Evolutionary conservation across 2,113 vertebrate genomes (phyloP).

Genomic region (Cranoglanis bouderius): DNA sequence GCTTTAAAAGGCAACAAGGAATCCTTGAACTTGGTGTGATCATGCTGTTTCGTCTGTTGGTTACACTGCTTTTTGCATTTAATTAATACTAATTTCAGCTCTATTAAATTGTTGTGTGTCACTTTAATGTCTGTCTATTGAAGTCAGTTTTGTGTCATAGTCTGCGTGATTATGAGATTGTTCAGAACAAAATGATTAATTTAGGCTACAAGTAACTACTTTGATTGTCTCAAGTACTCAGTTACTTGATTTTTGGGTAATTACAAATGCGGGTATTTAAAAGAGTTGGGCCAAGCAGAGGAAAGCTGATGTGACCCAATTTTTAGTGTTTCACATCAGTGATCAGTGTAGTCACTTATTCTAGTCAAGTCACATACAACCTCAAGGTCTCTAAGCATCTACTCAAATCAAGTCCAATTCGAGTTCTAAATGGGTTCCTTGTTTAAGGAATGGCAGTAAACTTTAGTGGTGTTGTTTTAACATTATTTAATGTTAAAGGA

Average conservation of each 20-base stretch:
- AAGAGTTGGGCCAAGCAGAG: not conserved
- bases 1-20: not conserved
- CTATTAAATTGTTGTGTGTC: not conserved
- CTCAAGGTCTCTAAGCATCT: not conserved
- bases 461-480: not conserved
- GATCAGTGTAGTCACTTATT: not conserved
- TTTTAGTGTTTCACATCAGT: not conserved
- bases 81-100: not conserved
- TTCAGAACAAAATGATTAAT: slow-evolving; percentile 7
- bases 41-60: not conserved
- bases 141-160: not conserved
- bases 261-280: not conserved
- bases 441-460: not conserved
- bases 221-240: slow-evolving; percentile 5
- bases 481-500: not conserved
- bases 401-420: not conserved
- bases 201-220: not conserved
- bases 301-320: not conserved
- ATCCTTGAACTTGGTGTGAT: not conserved
- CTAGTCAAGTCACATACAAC: not conserved
- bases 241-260: not conserved
- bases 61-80: not conserved
- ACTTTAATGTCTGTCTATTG: slow-evolving; percentile 4
- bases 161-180: slow-evolving; percentile 5
- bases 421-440: not conserved